phyloP scores from a whole-genome alignment of 2,113 vertebrate species.

The Spilogale gracilis region DNA sequence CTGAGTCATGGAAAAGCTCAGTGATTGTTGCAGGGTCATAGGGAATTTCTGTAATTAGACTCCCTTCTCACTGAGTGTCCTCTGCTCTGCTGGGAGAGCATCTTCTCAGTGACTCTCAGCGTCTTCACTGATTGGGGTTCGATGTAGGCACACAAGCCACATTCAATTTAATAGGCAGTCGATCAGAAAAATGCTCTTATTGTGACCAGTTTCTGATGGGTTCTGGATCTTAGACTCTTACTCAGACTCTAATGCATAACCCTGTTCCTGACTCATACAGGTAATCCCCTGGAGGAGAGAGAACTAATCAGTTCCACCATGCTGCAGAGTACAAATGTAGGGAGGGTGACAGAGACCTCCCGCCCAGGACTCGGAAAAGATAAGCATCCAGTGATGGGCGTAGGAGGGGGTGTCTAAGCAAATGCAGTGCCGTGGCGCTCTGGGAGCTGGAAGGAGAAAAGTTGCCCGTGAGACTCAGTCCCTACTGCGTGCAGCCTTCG shows the following conservation, averaged over 20 bases:
- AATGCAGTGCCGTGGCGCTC: neutral
- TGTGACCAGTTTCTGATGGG: neutral
- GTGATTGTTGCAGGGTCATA: neutral
- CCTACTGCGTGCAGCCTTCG: conserved; percentile 61
- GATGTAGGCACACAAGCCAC: neutral
- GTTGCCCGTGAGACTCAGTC: conserved; percentile 81
- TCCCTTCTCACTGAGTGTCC: neutral
- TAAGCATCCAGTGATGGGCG: neutral
- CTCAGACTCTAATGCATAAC: neutral
- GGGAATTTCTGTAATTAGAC: neutral
- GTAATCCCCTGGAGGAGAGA: neutral
- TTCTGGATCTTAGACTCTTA: neutral
- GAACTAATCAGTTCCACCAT: neutral
- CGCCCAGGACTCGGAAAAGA: neutral
- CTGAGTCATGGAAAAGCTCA: neutral
- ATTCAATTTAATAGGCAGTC: accelerated
- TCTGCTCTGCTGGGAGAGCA: neutral
- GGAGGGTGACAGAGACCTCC: neutral
- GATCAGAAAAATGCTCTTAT: neutral
- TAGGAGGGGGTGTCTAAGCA: conserved; percentile 28
- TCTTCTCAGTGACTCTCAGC: neutral
- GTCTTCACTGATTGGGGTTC: no score
- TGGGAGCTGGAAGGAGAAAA: conserved; percentile 77
- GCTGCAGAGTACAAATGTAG: accelerated
- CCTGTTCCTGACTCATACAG: neutral